Percentiles rank a stretch among this genome's conserved stretches.
These are phyloP conservation scores for Solea senegalensis DNA, from an alignment of 2,113 vertebrate species.

Conservation along the genomic window DNA sequence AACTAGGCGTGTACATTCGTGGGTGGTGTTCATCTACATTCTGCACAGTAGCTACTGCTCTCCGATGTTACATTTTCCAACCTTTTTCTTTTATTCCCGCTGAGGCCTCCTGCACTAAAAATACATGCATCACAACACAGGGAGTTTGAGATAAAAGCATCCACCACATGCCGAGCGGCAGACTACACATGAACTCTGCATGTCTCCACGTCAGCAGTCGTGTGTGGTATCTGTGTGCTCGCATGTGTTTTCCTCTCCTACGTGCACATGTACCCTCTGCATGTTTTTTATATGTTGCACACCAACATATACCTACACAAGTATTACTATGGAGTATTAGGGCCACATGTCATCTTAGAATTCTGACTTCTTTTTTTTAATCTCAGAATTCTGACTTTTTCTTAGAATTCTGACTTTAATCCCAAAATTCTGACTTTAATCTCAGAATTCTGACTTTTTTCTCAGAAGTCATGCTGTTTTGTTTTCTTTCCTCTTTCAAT, in stretches of 20 bases:
- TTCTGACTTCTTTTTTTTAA: no score
- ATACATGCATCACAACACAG: slow-evolving; percentile 21
- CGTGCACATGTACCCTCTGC: not conserved
- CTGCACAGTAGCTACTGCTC: slow-evolving; percentile 7
- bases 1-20: not conserved
- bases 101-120: slow-evolving; percentile 39
- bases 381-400: no score
- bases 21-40: slow-evolving; percentile 16
- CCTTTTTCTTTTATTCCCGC: slow-evolving; percentile 43
- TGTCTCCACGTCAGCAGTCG: slow-evolving; percentile 18
- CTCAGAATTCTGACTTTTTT: not conserved
- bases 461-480: not conserved
- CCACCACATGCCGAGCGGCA: slow-evolving; percentile 17
- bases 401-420: not conserved
- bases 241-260: slow-evolving; percentile 11
- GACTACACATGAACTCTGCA: slow-evolving; percentile 1
- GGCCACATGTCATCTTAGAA: no score
- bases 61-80: slow-evolving; percentile 13
- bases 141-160: slow-evolving; percentile 53
- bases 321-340: no score
- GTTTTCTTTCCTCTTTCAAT: not conserved
- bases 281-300: not conserved
- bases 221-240: not conserved
- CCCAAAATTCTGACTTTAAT: not conserved
- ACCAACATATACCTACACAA: no score